Percentiles rank a stretch among this genome's conserved stretches.
Conservation (phyloP, 2,797 vertebrate genomes). For the Sebastes glaucus region DNA sequence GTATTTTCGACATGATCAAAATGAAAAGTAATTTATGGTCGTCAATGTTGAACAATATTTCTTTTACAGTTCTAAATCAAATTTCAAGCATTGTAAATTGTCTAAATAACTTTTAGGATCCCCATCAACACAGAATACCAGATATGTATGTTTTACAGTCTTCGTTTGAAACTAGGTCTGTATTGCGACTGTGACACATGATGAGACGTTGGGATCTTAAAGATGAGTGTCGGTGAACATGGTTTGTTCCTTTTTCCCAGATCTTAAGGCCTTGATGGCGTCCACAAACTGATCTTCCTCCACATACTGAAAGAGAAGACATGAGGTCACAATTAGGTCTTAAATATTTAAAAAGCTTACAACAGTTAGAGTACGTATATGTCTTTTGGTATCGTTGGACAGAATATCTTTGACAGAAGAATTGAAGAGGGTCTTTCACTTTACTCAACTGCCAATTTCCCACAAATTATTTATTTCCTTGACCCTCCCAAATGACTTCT, state of each 20-base stretch:
- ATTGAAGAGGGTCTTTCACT: neutral
- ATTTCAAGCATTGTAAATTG: neutral
- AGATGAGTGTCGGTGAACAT: conserved; percentile 94
- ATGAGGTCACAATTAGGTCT: neutral
- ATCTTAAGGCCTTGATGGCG: conserved; percentile 91
- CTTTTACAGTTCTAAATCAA: neutral
- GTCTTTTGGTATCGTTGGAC: neutral
- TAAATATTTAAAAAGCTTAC: neutral
- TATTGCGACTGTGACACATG: conserved; percentile 1
- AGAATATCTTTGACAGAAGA: neutral
- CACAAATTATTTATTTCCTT: neutral
- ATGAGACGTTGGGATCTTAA: conserved; percentile 41
- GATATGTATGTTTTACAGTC: neutral
- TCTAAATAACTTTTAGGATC: neutral
- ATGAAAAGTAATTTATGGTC: neutral
- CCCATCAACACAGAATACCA: neutral
- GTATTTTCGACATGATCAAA: neutral
- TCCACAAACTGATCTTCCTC: conserved; percentile 92
- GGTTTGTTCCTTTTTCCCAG: conserved; percentile 90
- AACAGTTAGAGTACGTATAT: neutral
- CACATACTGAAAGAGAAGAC: conserved; percentile 80
- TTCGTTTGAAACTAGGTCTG: neutral
- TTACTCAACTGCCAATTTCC: neutral
- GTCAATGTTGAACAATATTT: neutral
- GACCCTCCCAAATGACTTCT: neutral